Base-by-base conservation (phyloP, 2,888 invertebrate genomes). In the Leptinotarsa haldemani region DNA sequence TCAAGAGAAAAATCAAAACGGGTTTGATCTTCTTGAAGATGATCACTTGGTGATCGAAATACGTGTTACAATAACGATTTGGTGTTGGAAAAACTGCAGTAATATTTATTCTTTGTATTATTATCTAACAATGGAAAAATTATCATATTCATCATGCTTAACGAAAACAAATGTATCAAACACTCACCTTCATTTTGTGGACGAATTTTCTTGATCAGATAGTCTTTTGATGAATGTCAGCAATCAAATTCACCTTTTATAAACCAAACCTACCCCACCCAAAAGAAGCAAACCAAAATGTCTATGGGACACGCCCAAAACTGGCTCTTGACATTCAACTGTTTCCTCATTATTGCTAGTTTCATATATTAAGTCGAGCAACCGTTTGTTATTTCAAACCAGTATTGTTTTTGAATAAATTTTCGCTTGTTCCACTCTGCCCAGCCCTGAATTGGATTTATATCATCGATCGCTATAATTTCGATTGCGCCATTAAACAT, bases 291-390 rank as follows among this genome's bases (percentile, higher is more conserved):
- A 65, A 48, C 48, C 48, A 22, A 48, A 65, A 65, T 50, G n/a
- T 22, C 48, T 22, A 47, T 25, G 65, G 48, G 72, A 74, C 75
- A 74, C 76, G 76, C 78, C 78, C 74, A 69, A 78, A 80, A 79
- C 77, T 74, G 75, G 77, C 73, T 79, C 69, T 71, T 79, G 78
- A 74, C 76, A 77, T 77, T 78, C 71, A 74, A 74, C 69, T 69
- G 73, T 76, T 80, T 80, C 77, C 78, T 80, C 69, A 56, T 76
- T 58, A 61, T 50, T 71, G 18, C 22, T 58, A 64, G 13, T 22
- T 18, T 68, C n/a, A 64, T 68, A 64, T 47, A 68, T 72, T 64
- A 67, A 64, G 63, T 53, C 68, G 52, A 61, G 25, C 61, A 30
- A 61, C 61, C 61, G 61, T 61, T 61, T 61, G 61, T 61, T 61